Evolutionary conservation across 2,113 vertebrate species (phyloP).

Genomic region (Desmodus rotundus): DNA sequence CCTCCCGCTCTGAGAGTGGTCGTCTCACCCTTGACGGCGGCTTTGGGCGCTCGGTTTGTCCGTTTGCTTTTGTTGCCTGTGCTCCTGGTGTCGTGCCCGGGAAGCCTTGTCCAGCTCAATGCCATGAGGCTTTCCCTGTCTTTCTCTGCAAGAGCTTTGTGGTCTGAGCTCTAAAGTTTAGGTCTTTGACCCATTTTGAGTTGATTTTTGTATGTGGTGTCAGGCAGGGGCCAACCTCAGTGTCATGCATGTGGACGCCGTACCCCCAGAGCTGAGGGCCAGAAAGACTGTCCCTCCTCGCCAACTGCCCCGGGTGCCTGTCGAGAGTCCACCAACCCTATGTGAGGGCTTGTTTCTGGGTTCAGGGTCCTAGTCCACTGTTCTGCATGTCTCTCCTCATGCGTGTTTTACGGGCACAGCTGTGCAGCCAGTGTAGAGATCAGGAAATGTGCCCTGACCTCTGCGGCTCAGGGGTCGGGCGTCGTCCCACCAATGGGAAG

Average conservation of each 20-base stretch:
- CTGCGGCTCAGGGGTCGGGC: no score
- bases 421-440: no score
- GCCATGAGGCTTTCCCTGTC: background rate
- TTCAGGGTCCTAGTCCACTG: background rate
- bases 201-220: background rate
- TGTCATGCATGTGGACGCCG: rapidly evolving
- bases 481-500: no score
- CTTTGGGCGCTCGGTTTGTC: background rate
- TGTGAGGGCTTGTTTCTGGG: background rate
- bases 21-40: no score
- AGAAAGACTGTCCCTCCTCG: background rate
- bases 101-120: background rate
- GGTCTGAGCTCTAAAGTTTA: background rate
- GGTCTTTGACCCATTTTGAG: background rate
- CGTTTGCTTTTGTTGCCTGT: background rate
- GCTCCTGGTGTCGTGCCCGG: background rate
- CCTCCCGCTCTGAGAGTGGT: background rate
- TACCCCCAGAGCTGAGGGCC: background rate
- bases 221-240: background rate
- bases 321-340: background rate
- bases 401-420: background rate
- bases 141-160: background rate
- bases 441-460: background rate
- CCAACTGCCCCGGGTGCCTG: background rate
- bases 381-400: background rate